A percentile compares a stretch with the other conserved stretches of the same genome.
These are phyloP conservation scores for Sander vitreus DNA, from an alignment of 2,113 vertebrate species.

Conservation along the genomic window DNA sequence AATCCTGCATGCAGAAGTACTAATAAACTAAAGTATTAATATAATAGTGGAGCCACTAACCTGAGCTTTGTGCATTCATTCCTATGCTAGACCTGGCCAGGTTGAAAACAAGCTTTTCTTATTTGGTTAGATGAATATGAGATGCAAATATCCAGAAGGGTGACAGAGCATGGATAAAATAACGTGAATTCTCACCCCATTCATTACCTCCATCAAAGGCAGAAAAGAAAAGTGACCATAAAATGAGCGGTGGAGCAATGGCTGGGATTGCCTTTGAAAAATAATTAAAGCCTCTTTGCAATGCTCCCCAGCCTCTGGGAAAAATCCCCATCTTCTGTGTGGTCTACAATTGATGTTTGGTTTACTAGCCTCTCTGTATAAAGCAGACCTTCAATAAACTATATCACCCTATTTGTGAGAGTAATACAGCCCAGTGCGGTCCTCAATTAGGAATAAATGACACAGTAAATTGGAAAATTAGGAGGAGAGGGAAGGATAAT, in stretches of 20 bases:
- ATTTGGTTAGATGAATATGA: slow-evolving; percentile 62
- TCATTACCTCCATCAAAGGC: slow-evolving; percentile 69
- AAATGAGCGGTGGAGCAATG: slow-evolving; percentile 59
- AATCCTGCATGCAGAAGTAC: slow-evolving; percentile 1
- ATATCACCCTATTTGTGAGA: slow-evolving; percentile 83
- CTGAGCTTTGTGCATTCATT: slow-evolving; percentile 27
- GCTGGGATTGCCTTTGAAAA: slow-evolving; percentile 77
- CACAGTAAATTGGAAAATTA: slow-evolving; percentile 89
- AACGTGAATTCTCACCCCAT: slow-evolving; percentile 72
- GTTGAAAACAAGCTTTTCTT: slow-evolving; percentile 60
- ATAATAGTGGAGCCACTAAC: not conserved
- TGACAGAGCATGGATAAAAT: slow-evolving; percentile 50
- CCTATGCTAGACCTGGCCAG: slow-evolving; percentile 29
- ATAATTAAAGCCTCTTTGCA: slow-evolving; percentile 79
- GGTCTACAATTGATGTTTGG: slow-evolving; percentile 78
- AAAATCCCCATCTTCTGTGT: slow-evolving; percentile 60
- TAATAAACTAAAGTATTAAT: not conserved
- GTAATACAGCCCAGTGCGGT: slow-evolving; percentile 82
- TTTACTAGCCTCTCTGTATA: slow-evolving; percentile 74
- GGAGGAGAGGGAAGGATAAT: slow-evolving; percentile 85
- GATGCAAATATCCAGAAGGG: slow-evolving; percentile 62
- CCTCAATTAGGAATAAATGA: slow-evolving; percentile 87
- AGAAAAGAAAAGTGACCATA: slow-evolving; percentile 64
- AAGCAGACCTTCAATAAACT: slow-evolving; percentile 83
- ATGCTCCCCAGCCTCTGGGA: slow-evolving; percentile 58